Conservation (phyloP, 1,140 invertebrate species). For the Heliothis subflexa region DNA sequence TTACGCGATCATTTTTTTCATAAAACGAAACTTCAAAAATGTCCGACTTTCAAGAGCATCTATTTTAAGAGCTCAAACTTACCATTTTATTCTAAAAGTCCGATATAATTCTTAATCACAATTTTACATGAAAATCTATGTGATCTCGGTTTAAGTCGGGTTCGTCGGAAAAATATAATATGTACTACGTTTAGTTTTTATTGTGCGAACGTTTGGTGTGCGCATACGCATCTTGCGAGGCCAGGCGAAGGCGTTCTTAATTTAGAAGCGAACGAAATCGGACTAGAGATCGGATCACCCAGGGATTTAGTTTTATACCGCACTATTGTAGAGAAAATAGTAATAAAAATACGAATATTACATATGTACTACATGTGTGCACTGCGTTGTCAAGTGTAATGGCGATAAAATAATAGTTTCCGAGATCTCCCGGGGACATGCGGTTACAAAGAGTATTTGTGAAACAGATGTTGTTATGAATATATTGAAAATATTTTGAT, state of each 20-base stretch:
- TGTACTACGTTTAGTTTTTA: slow-evolving; percentile 79
- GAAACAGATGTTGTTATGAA: too few species aligned
- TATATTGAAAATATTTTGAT: too few species aligned
- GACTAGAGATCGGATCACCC: slow-evolving; percentile 69
- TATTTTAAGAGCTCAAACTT: slow-evolving; percentile 58
- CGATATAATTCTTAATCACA: slow-evolving; percentile 39
- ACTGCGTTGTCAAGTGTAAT: slow-evolving; percentile 7
- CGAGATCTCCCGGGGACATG: slow-evolving; percentile 26
- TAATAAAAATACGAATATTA: slow-evolving; percentile 50
- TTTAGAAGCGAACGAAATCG: slow-evolving; percentile 73
- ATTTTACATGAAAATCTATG: slow-evolving; percentile 54
- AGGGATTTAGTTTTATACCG: slow-evolving; percentile 71
- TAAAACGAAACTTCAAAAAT: not conserved
- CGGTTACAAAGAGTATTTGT: slow-evolving; percentile 17
- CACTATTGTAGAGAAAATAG: slow-evolving; percentile 22
- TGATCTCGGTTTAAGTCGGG: slow-evolving; percentile 63
- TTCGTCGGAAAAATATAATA: slow-evolving; percentile 79
- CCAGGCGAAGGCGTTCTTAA: slow-evolving; percentile 74
- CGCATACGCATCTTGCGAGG: slow-evolving; percentile 77
- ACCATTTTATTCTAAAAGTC: slow-evolving; percentile 56
- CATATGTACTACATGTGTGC: slow-evolving; percentile 63
- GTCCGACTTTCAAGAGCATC: slow-evolving; percentile 59
- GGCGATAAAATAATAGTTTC: slow-evolving; percentile 36
- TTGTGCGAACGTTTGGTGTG: slow-evolving; percentile 65
- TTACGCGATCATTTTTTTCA: slow-evolving; percentile 42